These are phyloP conservation scores for Lasioglossum pauxillum DNA, from an alignment of 2,888 invertebrate genomes.

Conservation along the genomic window DNA sequence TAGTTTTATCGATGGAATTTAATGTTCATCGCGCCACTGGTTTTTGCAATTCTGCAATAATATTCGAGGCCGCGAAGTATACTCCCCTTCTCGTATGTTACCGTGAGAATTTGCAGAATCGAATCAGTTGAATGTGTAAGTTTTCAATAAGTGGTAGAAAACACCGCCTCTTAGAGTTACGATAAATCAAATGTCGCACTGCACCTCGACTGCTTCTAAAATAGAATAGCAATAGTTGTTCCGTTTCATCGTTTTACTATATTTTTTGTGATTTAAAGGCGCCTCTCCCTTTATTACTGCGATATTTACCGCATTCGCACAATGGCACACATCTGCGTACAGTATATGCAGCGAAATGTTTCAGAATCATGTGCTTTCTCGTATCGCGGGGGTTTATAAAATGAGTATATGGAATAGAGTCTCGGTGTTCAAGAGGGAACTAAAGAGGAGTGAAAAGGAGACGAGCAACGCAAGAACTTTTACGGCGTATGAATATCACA, in stretches of 20 bases:
- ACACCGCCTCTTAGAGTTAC: too few species aligned
- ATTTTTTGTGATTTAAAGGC: constrained; percentile 61
- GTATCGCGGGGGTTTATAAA: constrained; percentile 48
- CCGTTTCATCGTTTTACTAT: constrained; percentile 57
- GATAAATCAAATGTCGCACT: too few species aligned
- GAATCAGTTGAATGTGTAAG: too few species aligned
- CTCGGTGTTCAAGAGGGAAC: background rate
- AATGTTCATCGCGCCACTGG: too few species aligned
- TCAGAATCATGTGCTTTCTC: constrained; percentile 51
- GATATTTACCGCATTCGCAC: constrained; percentile 55
- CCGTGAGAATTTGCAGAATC: too few species aligned
- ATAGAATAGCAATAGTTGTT: background rate
- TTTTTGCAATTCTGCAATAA: too few species aligned
- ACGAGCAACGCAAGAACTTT: constrained; percentile 50
- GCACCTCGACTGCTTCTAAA: too few species aligned
- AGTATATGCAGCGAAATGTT: constrained; percentile 65
- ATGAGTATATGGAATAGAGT: constrained; percentile 3
- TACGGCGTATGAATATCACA: constrained; percentile 67
- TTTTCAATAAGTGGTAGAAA: too few species aligned
- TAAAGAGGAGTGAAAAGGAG: constrained; percentile 12
- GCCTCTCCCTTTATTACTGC: constrained; percentile 51
- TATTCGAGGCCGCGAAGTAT: too few species aligned
- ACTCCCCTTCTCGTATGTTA: too few species aligned
- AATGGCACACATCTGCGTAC: constrained; percentile 64
- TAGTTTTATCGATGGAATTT: too few species aligned